Conservation (phyloP, 2,888 invertebrate species). For the Sinotaia quadrata region DNA sequence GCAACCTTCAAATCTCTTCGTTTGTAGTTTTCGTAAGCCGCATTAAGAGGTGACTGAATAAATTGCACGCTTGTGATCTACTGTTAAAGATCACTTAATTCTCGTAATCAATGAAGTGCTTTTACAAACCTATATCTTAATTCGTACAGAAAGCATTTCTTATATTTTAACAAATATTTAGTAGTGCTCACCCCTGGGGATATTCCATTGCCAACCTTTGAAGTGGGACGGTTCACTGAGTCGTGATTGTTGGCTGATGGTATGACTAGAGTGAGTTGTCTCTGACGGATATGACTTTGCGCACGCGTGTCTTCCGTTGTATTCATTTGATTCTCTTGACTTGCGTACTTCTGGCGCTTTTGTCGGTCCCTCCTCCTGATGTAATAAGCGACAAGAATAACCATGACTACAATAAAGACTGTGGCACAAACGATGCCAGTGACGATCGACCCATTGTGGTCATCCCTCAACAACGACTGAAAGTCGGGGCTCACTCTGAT, state of each 20-base stretch:
- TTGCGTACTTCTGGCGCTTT: constrained; percentile 24
- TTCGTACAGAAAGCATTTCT: no score
- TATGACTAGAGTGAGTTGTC: no score
- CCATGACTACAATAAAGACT: constrained; percentile 25
- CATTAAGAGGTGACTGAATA: no score
- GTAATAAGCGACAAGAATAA: no score
- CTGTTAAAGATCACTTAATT: no score
- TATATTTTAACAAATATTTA: no score
- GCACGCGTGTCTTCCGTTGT: background rate
- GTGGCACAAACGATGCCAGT: constrained; percentile 57
- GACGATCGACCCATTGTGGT: constrained; percentile 47
- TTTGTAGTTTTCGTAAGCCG: no score
- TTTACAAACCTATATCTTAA: no score
- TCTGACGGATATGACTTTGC: no score
- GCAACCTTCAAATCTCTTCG: no score
- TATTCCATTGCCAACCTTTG: constrained; percentile 19
- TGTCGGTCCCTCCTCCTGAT: constrained; percentile 24
- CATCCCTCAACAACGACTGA: constrained; percentile 6
- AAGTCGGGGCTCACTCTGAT: constrained; percentile 27
- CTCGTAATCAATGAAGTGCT: no score
- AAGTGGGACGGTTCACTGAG: background rate
- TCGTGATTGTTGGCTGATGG: background rate
- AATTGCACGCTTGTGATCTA: no score
- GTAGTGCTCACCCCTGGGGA: constrained; percentile 26
- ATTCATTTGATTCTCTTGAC: constrained; percentile 7